Evolutionary conservation across 2,888 invertebrate genomes (phyloP).

Genomic region (Dyspetes luteomarginatus): DNA sequence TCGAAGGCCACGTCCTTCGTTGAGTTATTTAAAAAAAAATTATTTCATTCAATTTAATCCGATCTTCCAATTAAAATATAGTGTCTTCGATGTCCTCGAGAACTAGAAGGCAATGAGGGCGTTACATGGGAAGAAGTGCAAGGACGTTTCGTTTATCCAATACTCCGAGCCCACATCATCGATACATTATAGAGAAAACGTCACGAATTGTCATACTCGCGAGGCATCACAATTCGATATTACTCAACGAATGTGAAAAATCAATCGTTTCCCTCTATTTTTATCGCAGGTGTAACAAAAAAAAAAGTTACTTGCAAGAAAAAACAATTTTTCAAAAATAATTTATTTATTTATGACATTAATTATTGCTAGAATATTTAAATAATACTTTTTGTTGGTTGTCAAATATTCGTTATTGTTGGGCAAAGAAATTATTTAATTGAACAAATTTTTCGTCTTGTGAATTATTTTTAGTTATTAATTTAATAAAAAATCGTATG

Average conservation of each 20-base stretch:
- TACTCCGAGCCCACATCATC: background rate
- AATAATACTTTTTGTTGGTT: too few relatives aligned
- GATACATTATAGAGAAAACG: background rate
- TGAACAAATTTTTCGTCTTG: too few relatives aligned
- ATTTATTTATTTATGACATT: too few relatives aligned
- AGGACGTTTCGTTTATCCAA: constrained; percentile 16
- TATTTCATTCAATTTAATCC: background rate
- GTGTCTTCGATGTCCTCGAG: constrained; percentile 35
- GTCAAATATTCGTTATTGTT: too few relatives aligned
- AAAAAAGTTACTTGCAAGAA: background rate
- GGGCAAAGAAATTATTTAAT: too few relatives aligned
- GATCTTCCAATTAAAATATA: background rate
- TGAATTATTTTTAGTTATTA: too few relatives aligned
- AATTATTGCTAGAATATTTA: too few relatives aligned
- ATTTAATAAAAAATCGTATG: too few relatives aligned
- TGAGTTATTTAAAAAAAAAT: background rate
- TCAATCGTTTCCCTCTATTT: constrained; percentile 42
- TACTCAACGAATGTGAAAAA: constrained; percentile 54
- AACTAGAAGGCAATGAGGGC: constrained; percentile 32
- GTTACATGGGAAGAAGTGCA: constrained; percentile 23
- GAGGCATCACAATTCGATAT: background rate
- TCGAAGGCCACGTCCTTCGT: background rate
- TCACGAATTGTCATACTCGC: background rate
- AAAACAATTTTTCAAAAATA: too few relatives aligned
- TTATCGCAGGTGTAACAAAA: constrained; percentile 32